These are phyloP conservation scores for Python bivittatus DNA, from an alignment of 2,113 vertebrate genomes.

Conservation along the genomic window DNA sequence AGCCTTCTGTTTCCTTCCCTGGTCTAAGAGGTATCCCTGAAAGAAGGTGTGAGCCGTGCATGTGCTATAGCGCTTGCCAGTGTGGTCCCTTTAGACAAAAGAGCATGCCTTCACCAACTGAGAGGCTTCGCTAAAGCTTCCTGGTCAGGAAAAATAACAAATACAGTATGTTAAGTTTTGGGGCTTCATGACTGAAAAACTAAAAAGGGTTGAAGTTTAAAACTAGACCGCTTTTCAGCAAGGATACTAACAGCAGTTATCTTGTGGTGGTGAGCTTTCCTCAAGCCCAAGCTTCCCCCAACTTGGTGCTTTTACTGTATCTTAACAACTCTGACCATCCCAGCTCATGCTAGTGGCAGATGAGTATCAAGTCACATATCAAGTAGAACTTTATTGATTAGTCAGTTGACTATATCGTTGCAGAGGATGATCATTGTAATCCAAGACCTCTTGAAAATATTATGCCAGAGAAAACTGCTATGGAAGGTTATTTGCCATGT, in stretches of 20 bases:
- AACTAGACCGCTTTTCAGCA: too few species aligned
- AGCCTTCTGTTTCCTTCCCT: constrained; percentile 69
- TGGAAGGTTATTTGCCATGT: not conserved
- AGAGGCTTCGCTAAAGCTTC: not conserved
- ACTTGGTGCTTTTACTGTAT: not conserved
- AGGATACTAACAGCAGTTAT: not conserved
- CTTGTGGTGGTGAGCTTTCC: not conserved
- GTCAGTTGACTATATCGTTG: not conserved
- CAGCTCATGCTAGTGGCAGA: not conserved
- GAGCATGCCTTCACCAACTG: constrained; percentile 45
- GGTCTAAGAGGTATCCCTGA: constrained; percentile 72
- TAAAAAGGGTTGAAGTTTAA: not conserved
- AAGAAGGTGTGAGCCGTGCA: constrained; percentile 72
- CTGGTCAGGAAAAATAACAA: constrained; percentile 33
- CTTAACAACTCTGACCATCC: not conserved
- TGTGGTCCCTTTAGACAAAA: constrained; percentile 53
- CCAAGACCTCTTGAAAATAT: not conserved
- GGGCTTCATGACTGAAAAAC: not conserved
- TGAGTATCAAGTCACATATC: not conserved
- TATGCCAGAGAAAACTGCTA: not conserved
- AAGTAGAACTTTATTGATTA: not conserved
- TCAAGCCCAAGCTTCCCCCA: not conserved
- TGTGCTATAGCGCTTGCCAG: constrained; percentile 64
- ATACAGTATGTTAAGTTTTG: constrained; percentile 1
- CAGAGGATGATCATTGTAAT: not conserved